These are phyloP conservation scores for Anaspis maculata DNA, from an alignment of 2,888 invertebrate genomes.

Conservation along the genomic window DNA sequence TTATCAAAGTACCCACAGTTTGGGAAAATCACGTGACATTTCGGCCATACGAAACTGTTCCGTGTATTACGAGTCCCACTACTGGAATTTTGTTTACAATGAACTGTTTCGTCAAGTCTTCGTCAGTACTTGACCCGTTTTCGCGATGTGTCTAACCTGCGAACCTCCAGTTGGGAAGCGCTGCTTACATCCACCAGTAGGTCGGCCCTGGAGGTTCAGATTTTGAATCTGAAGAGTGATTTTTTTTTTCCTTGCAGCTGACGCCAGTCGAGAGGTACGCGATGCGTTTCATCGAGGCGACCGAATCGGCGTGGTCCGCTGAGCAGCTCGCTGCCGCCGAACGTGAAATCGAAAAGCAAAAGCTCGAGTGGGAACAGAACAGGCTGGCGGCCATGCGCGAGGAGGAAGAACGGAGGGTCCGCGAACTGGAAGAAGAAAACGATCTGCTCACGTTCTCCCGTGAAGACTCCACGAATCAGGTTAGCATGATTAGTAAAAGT, in stretches of 20 bases:
- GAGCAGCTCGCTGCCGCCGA: constrained; percentile 85
- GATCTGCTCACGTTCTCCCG: constrained; percentile 67
- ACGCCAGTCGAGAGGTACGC: constrained; percentile 93
- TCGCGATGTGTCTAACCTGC: too few species aligned
- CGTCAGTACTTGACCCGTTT: too few species aligned
- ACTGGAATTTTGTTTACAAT: too few species aligned
- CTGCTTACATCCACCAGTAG: too few species aligned
- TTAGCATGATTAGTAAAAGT: constrained; percentile 57
- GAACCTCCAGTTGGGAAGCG: too few species aligned
- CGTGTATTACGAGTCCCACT: too few species aligned
- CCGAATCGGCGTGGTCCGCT: constrained; percentile 69
- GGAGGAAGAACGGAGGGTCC: constrained; percentile 54
- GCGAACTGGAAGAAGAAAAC: constrained; percentile 52
- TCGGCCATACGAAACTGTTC: too few species aligned
- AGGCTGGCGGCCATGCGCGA: constrained; percentile 63
- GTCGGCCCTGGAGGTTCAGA: too few species aligned
- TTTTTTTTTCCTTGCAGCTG: constrained; percentile 56
- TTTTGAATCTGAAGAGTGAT: too few species aligned
- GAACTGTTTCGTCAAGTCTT: too few species aligned
- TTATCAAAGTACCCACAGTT: too few species aligned
- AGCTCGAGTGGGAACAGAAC: constrained; percentile 82
- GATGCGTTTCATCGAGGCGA: constrained; percentile 83
- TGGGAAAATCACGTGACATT: too few species aligned
- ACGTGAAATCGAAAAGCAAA: constrained; percentile 76
- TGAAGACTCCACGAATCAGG: constrained; percentile 77